Conservation (phyloP, 2,888 invertebrate genomes). For the Mesorhabditis spiculigera region DNA sequence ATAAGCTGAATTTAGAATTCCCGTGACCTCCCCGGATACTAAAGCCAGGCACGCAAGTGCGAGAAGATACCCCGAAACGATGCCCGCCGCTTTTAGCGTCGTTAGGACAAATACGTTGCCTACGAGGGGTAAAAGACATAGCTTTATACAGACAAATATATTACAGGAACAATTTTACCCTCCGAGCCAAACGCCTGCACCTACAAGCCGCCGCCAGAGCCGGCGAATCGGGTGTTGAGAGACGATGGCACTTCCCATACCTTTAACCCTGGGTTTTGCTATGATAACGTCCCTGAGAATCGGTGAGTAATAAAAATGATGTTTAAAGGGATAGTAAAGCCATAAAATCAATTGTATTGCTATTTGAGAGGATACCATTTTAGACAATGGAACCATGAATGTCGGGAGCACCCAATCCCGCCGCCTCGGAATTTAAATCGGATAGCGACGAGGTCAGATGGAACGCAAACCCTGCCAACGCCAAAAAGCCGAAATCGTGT, state of each 20-base stretch:
- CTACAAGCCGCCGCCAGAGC: constrained; percentile 19
- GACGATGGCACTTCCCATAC: constrained; percentile 12
- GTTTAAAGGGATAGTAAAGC: neutral
- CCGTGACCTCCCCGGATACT: constrained; percentile 39
- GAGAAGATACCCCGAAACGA: constrained; percentile 27
- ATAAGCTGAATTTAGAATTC: constrained; percentile 20
- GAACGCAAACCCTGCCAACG: constrained; percentile 2
- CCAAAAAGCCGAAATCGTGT: neutral
- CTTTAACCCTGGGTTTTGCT: constrained; percentile 17
- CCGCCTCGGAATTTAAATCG: neutral
- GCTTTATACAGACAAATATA: neutral
- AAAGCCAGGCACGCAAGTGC: constrained; percentile 26
- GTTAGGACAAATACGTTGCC: constrained; percentile 19
- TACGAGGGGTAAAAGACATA: constrained; percentile 15
- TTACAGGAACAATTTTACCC: constrained; percentile 26
- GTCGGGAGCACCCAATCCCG: neutral
- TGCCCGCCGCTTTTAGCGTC: constrained; percentile 22
- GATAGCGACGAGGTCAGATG: neutral
- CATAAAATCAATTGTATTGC: neutral
- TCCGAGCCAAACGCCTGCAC: constrained; percentile 13
- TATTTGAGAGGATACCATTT: too few relatives aligned
- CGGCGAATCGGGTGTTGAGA: constrained; percentile 13
- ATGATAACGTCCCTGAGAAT: constrained; percentile 31
- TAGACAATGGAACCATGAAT: constrained; percentile 5
- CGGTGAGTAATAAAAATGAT: neutral